Evolutionary conservation across 1,140 invertebrate genomes (phyloP).

Genomic region (Eumeta japonica): DNA sequence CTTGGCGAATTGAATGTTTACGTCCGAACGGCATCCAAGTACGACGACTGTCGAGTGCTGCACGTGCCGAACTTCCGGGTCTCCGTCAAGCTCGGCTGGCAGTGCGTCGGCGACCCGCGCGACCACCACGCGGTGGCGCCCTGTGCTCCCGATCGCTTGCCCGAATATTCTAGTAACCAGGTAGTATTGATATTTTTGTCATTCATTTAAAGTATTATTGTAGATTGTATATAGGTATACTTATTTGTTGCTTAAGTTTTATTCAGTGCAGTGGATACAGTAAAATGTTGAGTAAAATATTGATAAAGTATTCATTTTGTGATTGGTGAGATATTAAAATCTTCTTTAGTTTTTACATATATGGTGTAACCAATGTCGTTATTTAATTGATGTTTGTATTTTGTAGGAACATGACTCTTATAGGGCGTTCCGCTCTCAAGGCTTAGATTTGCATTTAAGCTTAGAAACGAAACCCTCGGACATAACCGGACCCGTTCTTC

Average conservation of each 20-base stretch:
- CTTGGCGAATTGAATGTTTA: slow-evolving; percentile 85
- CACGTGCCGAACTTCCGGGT: slow-evolving; percentile 88
- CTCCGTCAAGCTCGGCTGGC: slow-evolving; percentile 85
- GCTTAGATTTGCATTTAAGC: slow-evolving; percentile 83
- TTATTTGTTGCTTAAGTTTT: no score
- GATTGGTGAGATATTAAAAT: no score
- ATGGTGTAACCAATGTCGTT: not conserved
- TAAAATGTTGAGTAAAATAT: no score
- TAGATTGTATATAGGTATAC: no score
- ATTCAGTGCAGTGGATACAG: no score
- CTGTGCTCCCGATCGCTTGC: slow-evolving; percentile 94
- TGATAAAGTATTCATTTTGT: no score
- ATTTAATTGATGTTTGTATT: slow-evolving; percentile 1
- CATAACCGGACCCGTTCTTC: slow-evolving; percentile 71
- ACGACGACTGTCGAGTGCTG: slow-evolving; percentile 92
- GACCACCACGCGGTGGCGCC: slow-evolving; percentile 96
- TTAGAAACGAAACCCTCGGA: slow-evolving; percentile 83
- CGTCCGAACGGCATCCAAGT: slow-evolving; percentile 95
- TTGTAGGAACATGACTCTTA: slow-evolving; percentile 78
- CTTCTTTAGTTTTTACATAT: no score
- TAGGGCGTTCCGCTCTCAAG: slow-evolving; percentile 90
- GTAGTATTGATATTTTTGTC: no score
- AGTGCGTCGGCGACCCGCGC: slow-evolving; percentile 87
- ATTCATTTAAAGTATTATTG: no score
- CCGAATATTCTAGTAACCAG: slow-evolving; percentile 95